Evolutionary conservation across 2,888 invertebrate species (phyloP), one percentile per base, ranked within the genome.

Genomic region (Brachycybe producta): DNA sequence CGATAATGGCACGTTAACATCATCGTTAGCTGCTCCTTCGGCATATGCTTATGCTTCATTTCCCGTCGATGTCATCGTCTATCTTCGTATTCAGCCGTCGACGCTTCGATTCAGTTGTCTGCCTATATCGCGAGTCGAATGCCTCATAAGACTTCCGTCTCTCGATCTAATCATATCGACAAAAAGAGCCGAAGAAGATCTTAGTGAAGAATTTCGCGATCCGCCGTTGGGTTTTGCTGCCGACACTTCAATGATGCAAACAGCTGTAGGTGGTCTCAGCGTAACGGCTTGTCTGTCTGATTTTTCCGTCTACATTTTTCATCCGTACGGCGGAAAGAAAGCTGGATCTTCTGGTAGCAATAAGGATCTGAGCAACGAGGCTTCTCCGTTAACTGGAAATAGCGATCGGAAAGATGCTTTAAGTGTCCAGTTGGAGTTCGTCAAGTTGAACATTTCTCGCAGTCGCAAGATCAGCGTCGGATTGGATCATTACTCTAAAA

Each of bases 41-140:
- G 57, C 59, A 51, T 60, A 57, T 54, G 59, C 57, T 13, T 59
- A 61, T 56, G 84, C 88, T 32, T 90, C 92, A 49, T 95, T 98
- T 68, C 97, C 97, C 0, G 94, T 98, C 1, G 97, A 98, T 70
- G 94, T 98, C 23, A 87, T 98, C 59, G 94, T 98, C 36, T 94
- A 94, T 70, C 88, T 98, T 72, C 88, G 91, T 68, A 94, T 97
- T 81, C 92, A 95, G 66, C 94, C 95, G 1, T 91, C 91, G 49
- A 88, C 91, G 0, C 90, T 95, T 69, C 72, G 95, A 52, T 97
- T 98, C 70, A 90, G 88, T 58, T 95, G 95, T 69, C 75, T 92
- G 61, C 95, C 95, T 1, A 86, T 91, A 1, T 92, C 92, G 4
- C 73, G 92, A 55, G 94, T 95, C 2, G 94, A 95, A 70, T 95